A percentile compares a stretch with the other conserved stretches of the same genome.
Evolutionary conservation across 2,888 invertebrate genomes (phyloP).

Genomic region (Vesta saturnalis): DNA sequence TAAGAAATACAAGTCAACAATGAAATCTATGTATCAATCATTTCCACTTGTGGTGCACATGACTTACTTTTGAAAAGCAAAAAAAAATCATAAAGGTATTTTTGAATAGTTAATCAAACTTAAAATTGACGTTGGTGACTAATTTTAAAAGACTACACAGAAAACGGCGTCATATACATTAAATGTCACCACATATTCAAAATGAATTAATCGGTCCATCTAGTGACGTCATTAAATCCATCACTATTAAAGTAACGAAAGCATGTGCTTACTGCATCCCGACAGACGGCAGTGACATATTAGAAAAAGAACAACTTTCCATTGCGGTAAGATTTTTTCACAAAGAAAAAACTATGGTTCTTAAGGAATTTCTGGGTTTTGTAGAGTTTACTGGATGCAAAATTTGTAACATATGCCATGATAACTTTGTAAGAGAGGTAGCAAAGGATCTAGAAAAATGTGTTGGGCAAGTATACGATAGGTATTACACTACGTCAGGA

Average conservation of each 20-base stretch:
- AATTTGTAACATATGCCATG: background rate
- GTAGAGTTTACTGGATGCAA: background rate
- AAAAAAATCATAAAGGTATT: background rate
- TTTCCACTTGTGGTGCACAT: constrained; percentile 1
- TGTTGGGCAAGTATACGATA: constrained; percentile 49
- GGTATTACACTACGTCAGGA: constrained; percentile 50
- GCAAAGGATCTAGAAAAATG: constrained; percentile 30
- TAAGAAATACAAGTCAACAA: background rate
- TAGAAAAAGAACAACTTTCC: background rate
- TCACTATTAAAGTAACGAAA: too few species aligned
- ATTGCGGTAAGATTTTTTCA: constrained; percentile 1
- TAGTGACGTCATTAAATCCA: too few species aligned
- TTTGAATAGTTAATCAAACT: background rate
- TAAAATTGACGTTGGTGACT: too few species aligned
- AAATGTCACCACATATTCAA: too few species aligned
- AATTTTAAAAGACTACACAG: too few species aligned
- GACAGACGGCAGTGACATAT: too few species aligned
- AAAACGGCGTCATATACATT: too few species aligned
- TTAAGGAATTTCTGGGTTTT: background rate
- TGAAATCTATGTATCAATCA: background rate
- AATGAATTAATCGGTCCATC: too few species aligned
- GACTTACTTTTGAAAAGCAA: background rate
- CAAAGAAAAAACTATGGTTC: background rate
- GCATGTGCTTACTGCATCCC: too few species aligned
- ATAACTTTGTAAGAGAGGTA: background rate